A percentile compares a stretch with the other conserved stretches of the same genome.
Evolutionary conservation across 1,140 invertebrate genomes (phyloP).

Genomic region (Eciton burchellii): DNA sequence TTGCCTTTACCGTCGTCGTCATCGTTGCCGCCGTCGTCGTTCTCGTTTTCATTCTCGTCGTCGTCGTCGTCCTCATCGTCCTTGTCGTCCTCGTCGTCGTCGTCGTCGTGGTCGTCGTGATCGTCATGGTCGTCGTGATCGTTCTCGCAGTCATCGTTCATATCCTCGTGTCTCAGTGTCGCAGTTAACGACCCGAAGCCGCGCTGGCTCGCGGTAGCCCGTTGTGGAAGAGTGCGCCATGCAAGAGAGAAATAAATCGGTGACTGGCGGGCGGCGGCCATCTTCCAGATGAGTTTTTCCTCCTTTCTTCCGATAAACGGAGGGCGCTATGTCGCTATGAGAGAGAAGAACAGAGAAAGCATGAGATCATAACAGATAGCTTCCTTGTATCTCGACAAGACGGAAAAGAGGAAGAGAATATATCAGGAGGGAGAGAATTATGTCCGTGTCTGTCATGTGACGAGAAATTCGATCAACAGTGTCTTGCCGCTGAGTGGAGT

Average conservation of each 20-base stretch:
- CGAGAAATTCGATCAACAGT: constrained; percentile 64
- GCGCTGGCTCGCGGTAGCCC: constrained; percentile 24
- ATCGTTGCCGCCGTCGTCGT: not conserved
- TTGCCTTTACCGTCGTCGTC: constrained; percentile 16
- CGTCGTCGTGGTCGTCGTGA: constrained; percentile 1
- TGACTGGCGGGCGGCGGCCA: constrained; percentile 86
- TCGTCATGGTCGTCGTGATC: too few species aligned
- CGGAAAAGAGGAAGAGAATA: constrained; percentile 57
- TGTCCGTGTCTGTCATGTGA: constrained; percentile 59
- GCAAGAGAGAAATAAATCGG: constrained; percentile 86
- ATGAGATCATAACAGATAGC: constrained; percentile 16
- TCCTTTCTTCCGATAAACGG: constrained; percentile 77
- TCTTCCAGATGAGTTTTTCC: constrained; percentile 87
- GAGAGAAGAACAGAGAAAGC: constrained; percentile 58
- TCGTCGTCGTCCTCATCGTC: too few species aligned
- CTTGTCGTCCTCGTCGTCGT: not conserved
- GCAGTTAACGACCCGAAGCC: constrained; percentile 43
- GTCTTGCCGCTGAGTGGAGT: constrained; percentile 37
- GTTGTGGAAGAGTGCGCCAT: constrained; percentile 76
- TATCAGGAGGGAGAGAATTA: not conserved
- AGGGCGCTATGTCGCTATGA: constrained; percentile 73
- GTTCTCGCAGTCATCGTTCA: not conserved
- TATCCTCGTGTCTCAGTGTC: constrained; percentile 30
- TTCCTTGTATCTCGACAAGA: constrained; percentile 14
- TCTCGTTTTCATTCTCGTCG: not conserved